Evolutionary conservation across 2,797 vertebrate genomes (phyloP).

Genomic region (Hypotaenidia okinawae): DNA sequence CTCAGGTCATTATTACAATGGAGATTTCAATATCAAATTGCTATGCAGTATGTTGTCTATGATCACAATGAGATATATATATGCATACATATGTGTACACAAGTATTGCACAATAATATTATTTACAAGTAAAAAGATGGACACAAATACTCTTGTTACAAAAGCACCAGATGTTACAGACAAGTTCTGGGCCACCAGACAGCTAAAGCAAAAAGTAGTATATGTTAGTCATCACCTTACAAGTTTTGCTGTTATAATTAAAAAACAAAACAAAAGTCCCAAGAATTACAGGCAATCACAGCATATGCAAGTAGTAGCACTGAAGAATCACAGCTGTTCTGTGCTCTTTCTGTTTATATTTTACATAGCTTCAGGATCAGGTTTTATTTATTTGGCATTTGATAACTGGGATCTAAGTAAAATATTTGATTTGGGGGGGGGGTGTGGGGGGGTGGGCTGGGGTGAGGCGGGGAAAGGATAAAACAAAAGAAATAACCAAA

Average conservation of each 20-base stretch:
- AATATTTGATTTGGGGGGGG: neutral
- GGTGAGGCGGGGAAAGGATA: neutral
- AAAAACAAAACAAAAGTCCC: neutral
- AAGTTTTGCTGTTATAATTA: neutral
- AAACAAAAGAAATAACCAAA: neutral
- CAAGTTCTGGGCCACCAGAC: neutral
- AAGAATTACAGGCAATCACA: neutral
- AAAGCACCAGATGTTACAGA: accelerated
- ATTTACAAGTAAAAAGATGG: neutral
- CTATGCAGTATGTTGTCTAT: neutral
- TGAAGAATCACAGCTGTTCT: neutral
- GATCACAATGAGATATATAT: accelerated
- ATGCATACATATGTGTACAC: too few species aligned
- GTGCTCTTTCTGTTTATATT: neutral
- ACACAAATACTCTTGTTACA: neutral
- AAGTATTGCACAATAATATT: neutral
- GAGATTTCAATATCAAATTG: neutral
- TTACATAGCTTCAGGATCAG: neutral
- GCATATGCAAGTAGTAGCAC: accelerated
- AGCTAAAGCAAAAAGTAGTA: neutral
- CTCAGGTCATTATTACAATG: neutral
- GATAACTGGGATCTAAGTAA: neutral
- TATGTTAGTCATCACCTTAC: neutral
- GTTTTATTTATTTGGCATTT: neutral
- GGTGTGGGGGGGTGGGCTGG: too few species aligned